Evolutionary conservation across 1,140 invertebrate genomes (phyloP).

Genomic region (Drosophila murphyi): DNA sequence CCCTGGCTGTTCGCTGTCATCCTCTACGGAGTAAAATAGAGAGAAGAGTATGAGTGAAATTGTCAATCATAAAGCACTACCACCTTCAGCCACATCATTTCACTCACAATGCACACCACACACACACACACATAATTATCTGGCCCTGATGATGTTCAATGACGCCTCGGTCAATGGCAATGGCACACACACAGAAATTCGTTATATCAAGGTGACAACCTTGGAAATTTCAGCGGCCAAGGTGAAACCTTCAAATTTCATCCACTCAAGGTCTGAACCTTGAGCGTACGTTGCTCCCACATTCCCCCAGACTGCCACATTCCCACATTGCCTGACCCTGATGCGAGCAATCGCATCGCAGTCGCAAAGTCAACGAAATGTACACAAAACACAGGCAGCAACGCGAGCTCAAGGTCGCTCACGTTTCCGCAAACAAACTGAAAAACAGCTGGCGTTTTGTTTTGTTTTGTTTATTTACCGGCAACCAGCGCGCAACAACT

Average conservation of each 20-base stretch:
- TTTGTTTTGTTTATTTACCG: conserved; percentile 52
- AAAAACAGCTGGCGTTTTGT: conserved; percentile 33
- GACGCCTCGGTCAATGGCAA: conserved; percentile 48
- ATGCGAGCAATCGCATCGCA: conserved; percentile 54
- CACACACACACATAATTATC: conserved; percentile 31
- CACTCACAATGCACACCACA: conserved; percentile 17
- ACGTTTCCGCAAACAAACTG: conserved; percentile 63
- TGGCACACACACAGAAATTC: conserved; percentile 56
- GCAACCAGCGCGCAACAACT: conserved; percentile 20
- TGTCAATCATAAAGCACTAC: not conserved
- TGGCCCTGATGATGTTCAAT: conserved; percentile 63
- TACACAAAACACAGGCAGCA: conserved; percentile 30
- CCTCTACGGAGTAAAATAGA: conserved; percentile 86
- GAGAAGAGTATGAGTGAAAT: conserved; percentile 1
- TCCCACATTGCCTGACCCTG: conserved; percentile 62
- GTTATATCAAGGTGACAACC: conserved; percentile 69
- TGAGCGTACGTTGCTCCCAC: conserved; percentile 71
- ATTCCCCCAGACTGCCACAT: too few species aligned
- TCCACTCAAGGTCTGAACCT: conserved; percentile 72
- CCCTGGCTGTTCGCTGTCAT: conserved; percentile 91
- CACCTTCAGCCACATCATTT: conserved; percentile 51
- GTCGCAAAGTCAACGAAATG: conserved; percentile 62
- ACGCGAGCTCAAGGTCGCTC: conserved; percentile 54
- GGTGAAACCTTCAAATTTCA: conserved; percentile 75
- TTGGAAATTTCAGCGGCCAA: conserved; percentile 68